Percentiles rank a stretch among this genome's conserved stretches.
These are phyloP conservation scores for Embiotoca jacksoni DNA, from an alignment of 2,113 vertebrate genomes.

Conservation along the genomic window DNA sequence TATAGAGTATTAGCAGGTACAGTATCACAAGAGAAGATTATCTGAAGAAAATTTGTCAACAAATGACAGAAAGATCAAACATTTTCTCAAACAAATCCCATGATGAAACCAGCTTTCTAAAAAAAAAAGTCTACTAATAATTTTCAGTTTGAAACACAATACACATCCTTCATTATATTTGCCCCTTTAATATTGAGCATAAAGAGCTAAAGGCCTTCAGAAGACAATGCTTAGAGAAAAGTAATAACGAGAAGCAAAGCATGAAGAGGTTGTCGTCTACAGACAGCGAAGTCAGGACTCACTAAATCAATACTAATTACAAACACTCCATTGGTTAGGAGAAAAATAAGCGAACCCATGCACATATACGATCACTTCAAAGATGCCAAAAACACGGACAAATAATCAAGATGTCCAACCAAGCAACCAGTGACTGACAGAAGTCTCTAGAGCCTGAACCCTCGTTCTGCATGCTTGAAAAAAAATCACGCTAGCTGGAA, in stretches of 20 bases:
- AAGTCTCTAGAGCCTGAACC: slow-evolving; percentile 14
- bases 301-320: slow-evolving; percentile 70
- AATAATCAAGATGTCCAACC: slow-evolving; percentile 30
- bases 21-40: neutral
- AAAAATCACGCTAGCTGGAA: slow-evolving; percentile 24
- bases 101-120: neutral
- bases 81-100: neutral
- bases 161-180: slow-evolving; percentile 1
- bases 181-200: slow-evolving; percentile 5
- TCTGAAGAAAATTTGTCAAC: neutral
- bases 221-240: slow-evolving; percentile 22
- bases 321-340: neutral
- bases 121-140: neutral
- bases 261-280: slow-evolving; percentile 19
- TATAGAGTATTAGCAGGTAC: neutral
- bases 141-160: no score
- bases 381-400: neutral
- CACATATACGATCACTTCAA: slow-evolving; percentile 5
- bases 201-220: neutral
- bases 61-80: neutral
- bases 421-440: slow-evolving; percentile 38
- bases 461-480: slow-evolving; percentile 34
- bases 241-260: slow-evolving; percentile 5
- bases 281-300: slow-evolving; percentile 50
- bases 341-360: slow-evolving; percentile 41